phyloP scores from a whole-genome alignment of 2,888 invertebrate genomes.

The Agonopterix heracliana region DNA sequence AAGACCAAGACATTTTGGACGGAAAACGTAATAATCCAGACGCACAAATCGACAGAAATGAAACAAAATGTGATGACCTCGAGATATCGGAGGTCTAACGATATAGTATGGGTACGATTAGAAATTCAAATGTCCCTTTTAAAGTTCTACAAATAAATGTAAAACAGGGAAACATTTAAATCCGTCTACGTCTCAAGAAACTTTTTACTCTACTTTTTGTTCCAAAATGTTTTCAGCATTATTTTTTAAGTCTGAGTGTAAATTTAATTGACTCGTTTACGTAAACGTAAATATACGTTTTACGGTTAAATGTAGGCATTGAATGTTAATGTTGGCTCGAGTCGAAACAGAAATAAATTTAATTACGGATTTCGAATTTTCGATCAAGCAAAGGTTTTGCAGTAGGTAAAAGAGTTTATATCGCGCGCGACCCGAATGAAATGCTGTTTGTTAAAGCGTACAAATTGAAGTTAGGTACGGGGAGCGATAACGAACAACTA shows the following conservation, averaged over 20 bases:
- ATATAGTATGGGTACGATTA: slow-evolving; percentile 22
- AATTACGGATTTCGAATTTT: not conserved
- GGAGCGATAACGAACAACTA: slow-evolving; percentile 42
- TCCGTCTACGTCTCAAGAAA: too few relatives aligned
- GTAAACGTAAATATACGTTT: too few relatives aligned
- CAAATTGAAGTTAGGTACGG: slow-evolving; percentile 15
- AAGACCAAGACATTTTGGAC: slow-evolving; percentile 34
- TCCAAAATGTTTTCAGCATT: too few relatives aligned
- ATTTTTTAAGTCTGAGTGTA: slow-evolving; percentile 9
- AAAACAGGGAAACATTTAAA: not conserved
- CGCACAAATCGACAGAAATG: slow-evolving; percentile 25
- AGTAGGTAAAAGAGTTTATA: slow-evolving; percentile 15
- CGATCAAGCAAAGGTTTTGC: not conserved
- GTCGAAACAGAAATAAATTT: not conserved
- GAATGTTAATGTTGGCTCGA: slow-evolving; percentile 26
- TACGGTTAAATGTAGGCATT: slow-evolving; percentile 13
- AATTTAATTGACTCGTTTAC: slow-evolving; percentile 4
- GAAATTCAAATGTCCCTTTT: slow-evolving; percentile 27
- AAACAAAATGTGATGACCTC: slow-evolving; percentile 54
- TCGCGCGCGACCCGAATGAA: slow-evolving; percentile 11
- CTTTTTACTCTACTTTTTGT: too few relatives aligned
- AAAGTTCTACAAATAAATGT: not conserved
- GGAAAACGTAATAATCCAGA: slow-evolving; percentile 24
- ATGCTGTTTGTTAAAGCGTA: slow-evolving; percentile 11
- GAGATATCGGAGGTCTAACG: slow-evolving; percentile 40